A percentile compares a stretch with the other conserved stretches of the same genome.
phyloP scores from a whole-genome alignment of 2,797 vertebrate genomes.

The Sphenodon punctatus region DNA sequence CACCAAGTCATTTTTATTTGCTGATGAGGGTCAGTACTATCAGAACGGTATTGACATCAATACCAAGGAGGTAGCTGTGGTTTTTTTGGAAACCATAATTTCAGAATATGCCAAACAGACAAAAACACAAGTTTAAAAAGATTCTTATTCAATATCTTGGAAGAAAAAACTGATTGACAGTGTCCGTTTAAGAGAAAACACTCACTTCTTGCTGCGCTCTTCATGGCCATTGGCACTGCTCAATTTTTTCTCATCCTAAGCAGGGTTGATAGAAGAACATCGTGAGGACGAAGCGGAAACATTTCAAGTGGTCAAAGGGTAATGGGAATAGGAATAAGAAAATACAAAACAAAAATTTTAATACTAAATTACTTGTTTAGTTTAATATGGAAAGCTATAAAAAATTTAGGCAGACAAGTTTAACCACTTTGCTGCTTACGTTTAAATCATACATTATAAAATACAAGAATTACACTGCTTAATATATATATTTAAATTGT shows the following conservation, averaged over 20 bases:
- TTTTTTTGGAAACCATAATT: background rate
- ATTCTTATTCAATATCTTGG: background rate
- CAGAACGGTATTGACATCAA: too few species aligned
- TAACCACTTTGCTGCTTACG: slow-evolving; percentile 85
- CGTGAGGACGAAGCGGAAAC: slow-evolving; percentile 96
- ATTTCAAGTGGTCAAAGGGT: slow-evolving; percentile 97
- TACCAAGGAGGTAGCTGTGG: background rate
- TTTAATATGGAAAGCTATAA: slow-evolving; percentile 79
- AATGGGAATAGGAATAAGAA: slow-evolving; percentile 93
- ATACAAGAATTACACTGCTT: slow-evolving; percentile 73
- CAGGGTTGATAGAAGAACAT: slow-evolving; percentile 99
- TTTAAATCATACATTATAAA: slow-evolving; percentile 75
- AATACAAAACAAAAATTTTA: slow-evolving; percentile 91
- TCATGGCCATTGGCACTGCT: slow-evolving; percentile 92
- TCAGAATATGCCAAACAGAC: too few species aligned
- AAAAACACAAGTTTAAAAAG: background rate
- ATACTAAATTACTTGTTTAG: slow-evolving; percentile 80
- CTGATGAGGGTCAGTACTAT: too few species aligned
- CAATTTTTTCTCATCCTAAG: slow-evolving; percentile 98
- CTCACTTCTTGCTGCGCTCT: slow-evolving; percentile 94
- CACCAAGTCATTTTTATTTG: too few species aligned
- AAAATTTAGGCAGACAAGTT: slow-evolving; percentile 80
- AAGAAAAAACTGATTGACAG: background rate
- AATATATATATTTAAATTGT: slow-evolving; percentile 67
- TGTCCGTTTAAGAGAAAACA: slow-evolving; percentile 25